Conservation (phyloP, 2,888 invertebrate genomes). For the Caprella mutica region DNA sequence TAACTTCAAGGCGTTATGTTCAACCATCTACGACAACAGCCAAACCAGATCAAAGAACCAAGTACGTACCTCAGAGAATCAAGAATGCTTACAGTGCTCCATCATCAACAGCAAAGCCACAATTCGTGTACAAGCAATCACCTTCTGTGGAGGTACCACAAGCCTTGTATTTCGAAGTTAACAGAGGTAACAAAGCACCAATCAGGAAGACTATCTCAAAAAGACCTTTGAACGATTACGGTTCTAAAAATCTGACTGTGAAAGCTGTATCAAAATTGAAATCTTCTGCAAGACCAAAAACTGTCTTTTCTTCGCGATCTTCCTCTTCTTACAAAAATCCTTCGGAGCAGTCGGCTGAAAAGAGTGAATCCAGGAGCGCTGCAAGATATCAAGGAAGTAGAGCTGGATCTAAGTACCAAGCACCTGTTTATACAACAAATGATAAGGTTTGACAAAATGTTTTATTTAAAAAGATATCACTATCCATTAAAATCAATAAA, state of each 20-base stretch:
- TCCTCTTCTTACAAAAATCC: constrained; percentile 2
- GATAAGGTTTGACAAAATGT: constrained; percentile 19
- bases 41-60: too few species aligned
- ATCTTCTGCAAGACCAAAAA: not conserved
- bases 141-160: too few species aligned
- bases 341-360: not conserved
- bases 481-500: too few species aligned
- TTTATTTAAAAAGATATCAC: too few species aligned
- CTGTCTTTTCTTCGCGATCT: not conserved
- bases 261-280: not conserved
- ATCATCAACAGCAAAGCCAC: too few species aligned
- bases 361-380: not conserved
- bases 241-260: not conserved
- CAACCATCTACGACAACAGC: too few species aligned
- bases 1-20: too few species aligned
- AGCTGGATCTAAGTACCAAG: constrained; percentile 1
- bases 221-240: too few species aligned
- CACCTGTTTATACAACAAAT: constrained; percentile 26
- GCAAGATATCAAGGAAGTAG: not conserved
- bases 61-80: not conserved
- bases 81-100: not conserved
- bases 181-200: too few species aligned
- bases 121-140: too few species aligned
- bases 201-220: too few species aligned
- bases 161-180: too few species aligned